Percentiles rank a stretch among this genome's conserved stretches.
Conservation (phyloP, 2,797 vertebrate genomes). For the Sandelia bainsii region DNA sequence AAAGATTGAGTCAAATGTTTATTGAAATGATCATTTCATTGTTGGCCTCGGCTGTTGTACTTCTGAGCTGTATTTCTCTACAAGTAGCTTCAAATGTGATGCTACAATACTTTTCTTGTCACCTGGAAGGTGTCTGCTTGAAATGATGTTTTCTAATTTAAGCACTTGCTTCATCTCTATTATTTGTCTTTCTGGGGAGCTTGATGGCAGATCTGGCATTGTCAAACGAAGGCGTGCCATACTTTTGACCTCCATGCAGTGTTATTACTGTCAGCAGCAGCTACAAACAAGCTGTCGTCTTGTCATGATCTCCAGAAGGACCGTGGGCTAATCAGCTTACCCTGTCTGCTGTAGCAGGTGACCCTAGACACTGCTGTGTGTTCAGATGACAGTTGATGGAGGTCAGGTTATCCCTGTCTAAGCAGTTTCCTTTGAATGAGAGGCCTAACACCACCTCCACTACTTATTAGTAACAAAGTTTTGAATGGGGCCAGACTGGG, state of each 20-base stretch:
- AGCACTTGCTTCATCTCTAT: not conserved
- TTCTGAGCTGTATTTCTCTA: constrained; percentile 1
- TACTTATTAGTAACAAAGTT: constrained; percentile 23
- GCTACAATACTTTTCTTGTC: not conserved
- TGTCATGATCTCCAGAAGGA: constrained; percentile 72
- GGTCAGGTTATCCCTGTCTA: constrained; percentile 47
- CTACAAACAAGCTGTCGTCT: constrained; percentile 74
- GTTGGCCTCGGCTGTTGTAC: not conserved
- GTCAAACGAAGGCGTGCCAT: constrained; percentile 24
- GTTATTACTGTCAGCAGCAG: constrained; percentile 34
- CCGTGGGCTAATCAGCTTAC: constrained; percentile 79
- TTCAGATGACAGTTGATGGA: constrained; percentile 62
- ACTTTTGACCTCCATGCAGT: constrained; percentile 26
- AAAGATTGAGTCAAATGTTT: constrained; percentile 50
- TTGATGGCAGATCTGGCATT: constrained; percentile 1
- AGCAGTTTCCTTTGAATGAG: constrained; percentile 37
- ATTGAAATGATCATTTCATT: constrained; percentile 36
- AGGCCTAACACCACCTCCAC: constrained; percentile 11
- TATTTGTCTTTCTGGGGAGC: not conserved
- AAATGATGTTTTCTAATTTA: not conserved
- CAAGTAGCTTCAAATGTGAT: not conserved
- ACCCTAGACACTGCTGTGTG: constrained; percentile 53
- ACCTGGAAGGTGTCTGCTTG: too few species aligned
- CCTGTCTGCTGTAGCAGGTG: constrained; percentile 70
- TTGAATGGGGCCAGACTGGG: not conserved